Conservation (phyloP, 2,888 invertebrate genomes). For the Neoaliturus tenellus region DNA sequence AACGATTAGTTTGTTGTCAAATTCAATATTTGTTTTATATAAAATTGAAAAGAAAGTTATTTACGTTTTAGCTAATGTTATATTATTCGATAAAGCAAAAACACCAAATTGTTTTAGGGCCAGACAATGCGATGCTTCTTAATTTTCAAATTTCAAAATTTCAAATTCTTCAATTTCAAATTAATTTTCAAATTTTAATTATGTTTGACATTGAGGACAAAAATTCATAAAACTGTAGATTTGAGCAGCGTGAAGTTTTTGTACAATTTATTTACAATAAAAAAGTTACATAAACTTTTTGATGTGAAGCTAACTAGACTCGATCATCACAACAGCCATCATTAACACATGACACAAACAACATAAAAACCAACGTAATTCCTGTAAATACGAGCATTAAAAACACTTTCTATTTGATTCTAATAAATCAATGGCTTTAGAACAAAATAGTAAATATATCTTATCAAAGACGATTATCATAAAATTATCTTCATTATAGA, state of each 20-base stretch:
- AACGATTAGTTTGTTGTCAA: too few relatives aligned
- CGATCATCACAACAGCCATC: not conserved
- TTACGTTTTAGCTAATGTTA: too few relatives aligned
- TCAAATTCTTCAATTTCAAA: not conserved
- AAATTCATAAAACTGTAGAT: not conserved
- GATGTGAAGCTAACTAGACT: not conserved
- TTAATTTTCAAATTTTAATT: too few relatives aligned
- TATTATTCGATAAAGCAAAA: too few relatives aligned
- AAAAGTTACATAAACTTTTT: not conserved
- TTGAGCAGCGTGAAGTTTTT: not conserved
- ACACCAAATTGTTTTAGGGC: too few relatives aligned
- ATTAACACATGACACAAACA: not conserved
- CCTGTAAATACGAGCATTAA: not conserved
- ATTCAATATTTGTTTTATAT: too few relatives aligned
- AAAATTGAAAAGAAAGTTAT: too few relatives aligned
- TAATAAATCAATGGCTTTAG: not conserved
- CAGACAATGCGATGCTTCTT: too few relatives aligned
- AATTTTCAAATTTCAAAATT: not conserved
- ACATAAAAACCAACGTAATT: not conserved
- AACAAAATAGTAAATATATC: not conserved
- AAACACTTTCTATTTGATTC: not conserved
- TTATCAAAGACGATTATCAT: not conserved
- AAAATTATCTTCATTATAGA: not conserved
- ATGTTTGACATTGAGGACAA: not conserved
- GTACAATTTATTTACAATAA: constrained; percentile 7